phyloP scores from a whole-genome alignment of 1,140 invertebrate species.

The Cotesia typhae region DNA sequence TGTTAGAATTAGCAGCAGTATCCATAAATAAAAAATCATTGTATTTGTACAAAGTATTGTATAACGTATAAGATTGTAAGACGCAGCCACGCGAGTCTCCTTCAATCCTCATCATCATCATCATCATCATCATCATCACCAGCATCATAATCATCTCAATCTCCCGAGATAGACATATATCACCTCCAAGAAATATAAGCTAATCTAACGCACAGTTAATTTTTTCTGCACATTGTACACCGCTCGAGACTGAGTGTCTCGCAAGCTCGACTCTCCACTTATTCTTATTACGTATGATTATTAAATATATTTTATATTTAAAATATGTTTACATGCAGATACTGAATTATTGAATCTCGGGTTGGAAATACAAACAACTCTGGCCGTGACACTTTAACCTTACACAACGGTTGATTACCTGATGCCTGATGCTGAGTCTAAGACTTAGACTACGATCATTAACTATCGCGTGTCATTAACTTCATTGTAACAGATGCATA shows the following conservation, averaged over 20 bases:
- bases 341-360: neutral
- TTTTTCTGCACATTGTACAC: constrained; percentile 9
- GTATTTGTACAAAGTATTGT: neutral
- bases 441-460: constrained; percentile 30
- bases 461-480: constrained; percentile 41
- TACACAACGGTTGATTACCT: constrained; percentile 42
- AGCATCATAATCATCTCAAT: too few relatives aligned
- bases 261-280: neutral
- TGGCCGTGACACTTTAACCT: constrained; percentile 43
- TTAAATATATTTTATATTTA: neutral
- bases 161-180: too few relatives aligned
- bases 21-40: neutral
- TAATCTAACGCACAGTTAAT: constrained; percentile 2
- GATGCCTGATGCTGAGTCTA: neutral
- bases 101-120: constrained; percentile 3
- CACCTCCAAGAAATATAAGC: too few relatives aligned
- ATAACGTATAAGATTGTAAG: neutral
- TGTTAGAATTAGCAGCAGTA: neutral
- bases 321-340: neutral
- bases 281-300: neutral
- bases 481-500: constrained; percentile 36
- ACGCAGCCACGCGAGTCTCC: constrained; percentile 15
- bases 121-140: constrained; percentile 1
- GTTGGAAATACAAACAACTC: constrained; percentile 40
- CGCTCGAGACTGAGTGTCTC: too few relatives aligned